A percentile compares a stretch with the other conserved stretches of the same genome.
Evolutionary conservation across 2,888 invertebrate species (phyloP).

Genomic region (Ommatoiulus sabulosus): DNA sequence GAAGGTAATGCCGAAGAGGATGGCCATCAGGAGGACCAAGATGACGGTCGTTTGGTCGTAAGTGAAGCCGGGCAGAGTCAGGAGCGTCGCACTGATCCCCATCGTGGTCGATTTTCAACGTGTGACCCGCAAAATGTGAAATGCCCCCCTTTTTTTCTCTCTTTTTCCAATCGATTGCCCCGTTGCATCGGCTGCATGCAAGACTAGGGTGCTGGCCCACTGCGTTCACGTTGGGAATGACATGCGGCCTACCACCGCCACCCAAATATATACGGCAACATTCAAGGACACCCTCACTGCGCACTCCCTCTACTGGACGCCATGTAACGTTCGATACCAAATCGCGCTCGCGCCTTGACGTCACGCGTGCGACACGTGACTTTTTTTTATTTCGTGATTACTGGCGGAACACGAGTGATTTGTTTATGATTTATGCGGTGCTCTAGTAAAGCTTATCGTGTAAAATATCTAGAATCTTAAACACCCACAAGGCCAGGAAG

Average conservation of each 20-base stretch:
- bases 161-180: background rate
- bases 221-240: background rate
- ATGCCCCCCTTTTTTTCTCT: background rate
- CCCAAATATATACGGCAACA: background rate
- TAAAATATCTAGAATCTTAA: too few relatives aligned
- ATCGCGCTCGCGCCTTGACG: background rate
- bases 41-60: conserved; percentile 10
- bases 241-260: background rate
- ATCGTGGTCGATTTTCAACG: background rate
- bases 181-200: background rate
- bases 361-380: background rate
- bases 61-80: background rate
- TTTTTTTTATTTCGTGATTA: background rate
- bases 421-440: too few relatives aligned
- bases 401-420: too few relatives aligned
- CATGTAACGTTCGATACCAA: background rate
- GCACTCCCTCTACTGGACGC: conserved; percentile 29
- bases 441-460: too few relatives aligned
- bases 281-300: conserved; percentile 22
- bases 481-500: too few relatives aligned
- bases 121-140: background rate
- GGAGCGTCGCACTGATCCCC: conserved; percentile 8
- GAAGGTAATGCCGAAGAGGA: background rate
- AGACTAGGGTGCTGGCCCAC: conserved; percentile 27
- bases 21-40: conserved; percentile 6